phyloP scores from a whole-genome alignment of 2,113 vertebrate genomes.

The Megaleporinus macrocephalus region DNA sequence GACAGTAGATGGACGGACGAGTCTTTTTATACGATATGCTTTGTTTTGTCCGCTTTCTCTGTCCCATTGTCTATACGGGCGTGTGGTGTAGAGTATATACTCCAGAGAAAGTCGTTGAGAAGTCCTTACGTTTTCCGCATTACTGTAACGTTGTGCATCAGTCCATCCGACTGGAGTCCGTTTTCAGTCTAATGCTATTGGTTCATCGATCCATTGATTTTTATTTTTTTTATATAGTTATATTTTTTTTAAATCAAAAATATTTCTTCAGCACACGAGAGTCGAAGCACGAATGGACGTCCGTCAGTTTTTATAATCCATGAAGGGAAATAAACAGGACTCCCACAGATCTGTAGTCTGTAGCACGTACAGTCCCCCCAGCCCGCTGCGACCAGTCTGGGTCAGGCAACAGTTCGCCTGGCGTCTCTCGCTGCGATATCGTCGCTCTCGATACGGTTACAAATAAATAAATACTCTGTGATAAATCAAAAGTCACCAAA shows the following conservation, averaged over 20 bases:
- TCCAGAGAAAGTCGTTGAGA: background rate
- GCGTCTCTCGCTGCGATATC: constrained; percentile 47
- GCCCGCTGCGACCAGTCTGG: no score
- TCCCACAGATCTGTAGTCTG: constrained; percentile 18
- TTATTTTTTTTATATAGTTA: constrained; percentile 56
- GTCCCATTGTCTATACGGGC: background rate
- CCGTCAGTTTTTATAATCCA: constrained; percentile 63
- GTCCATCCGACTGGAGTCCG: background rate
- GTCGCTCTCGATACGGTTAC: constrained; percentile 56
- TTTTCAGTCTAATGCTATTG: constrained; percentile 15
- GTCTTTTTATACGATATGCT: constrained; percentile 8
- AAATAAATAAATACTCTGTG: constrained; percentile 68
- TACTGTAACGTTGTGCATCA: background rate
- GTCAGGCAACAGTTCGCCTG: background rate
- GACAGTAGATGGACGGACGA: constrained; percentile 24
- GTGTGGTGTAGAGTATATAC: constrained; percentile 5
- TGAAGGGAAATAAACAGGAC: constrained; percentile 63
- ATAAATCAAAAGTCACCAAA: constrained; percentile 63
- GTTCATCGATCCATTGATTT: constrained; percentile 45
- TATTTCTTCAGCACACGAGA: constrained; percentile 66
- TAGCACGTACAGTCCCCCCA: no score
- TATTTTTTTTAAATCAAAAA: constrained; percentile 71
- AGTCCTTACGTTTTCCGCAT: background rate
- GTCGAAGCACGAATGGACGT: constrained; percentile 60
- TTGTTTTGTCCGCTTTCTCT: constrained; percentile 13